Evolutionary conservation across 2,797 vertebrate species (phyloP).

Genomic region (Sebastes elongatus): DNA sequence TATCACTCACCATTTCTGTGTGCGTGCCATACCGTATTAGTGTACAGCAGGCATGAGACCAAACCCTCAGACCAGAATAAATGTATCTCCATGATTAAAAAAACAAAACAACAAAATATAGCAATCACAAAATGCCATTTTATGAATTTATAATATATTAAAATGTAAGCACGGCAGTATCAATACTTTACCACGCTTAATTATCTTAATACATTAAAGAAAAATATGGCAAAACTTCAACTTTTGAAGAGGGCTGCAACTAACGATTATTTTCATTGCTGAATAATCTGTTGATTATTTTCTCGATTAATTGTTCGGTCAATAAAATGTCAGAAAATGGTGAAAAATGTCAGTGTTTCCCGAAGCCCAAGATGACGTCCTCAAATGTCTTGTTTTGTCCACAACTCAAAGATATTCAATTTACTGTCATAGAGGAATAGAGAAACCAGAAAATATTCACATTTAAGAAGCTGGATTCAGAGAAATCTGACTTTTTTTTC

Average conservation of each 20-base stretch:
- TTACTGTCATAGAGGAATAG: too few species aligned
- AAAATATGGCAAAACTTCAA: too few species aligned
- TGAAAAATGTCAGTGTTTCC: too few species aligned
- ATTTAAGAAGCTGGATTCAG: too few species aligned
- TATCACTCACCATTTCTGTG: neutral
- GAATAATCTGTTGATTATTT: fast-evolving
- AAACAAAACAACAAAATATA: neutral
- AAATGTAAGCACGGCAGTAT: neutral
- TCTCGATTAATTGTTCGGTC: too few species aligned
- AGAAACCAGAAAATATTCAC: too few species aligned
- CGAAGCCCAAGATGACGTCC: too few species aligned
- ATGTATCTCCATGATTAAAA: neutral
- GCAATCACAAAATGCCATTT: neutral
- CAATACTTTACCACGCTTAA: neutral
- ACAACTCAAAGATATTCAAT: too few species aligned
- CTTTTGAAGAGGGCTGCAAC: neutral
- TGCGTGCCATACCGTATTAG: neutral
- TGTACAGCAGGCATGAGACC: neutral
- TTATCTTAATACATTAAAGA: neutral
- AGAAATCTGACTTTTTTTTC: too few species aligned
- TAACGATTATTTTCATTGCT: too few species aligned
- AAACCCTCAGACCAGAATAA: neutral
- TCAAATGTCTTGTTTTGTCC: too few species aligned
- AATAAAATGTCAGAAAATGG: too few species aligned
- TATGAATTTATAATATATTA: neutral